Conservation (phyloP, 2,113 vertebrate species). For the Sturnira hondurensis region DNA sequence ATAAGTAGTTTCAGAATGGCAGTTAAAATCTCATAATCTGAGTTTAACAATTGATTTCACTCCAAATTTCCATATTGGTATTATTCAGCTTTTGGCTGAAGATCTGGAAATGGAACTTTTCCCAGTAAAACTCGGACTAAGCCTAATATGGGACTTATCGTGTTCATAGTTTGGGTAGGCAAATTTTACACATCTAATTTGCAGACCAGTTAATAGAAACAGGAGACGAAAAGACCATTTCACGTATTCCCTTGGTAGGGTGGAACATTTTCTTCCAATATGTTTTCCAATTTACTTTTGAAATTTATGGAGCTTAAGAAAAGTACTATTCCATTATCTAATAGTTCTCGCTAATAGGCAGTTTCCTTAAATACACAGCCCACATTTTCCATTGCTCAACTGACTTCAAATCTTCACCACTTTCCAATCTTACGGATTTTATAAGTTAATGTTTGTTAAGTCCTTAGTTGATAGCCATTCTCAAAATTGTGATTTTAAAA, state of each 20-base stretch:
- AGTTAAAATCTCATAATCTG: slow-evolving; percentile 72
- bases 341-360: slow-evolving; percentile 50
- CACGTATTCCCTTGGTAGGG: slow-evolving; percentile 18
- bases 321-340: slow-evolving; percentile 52
- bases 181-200: slow-evolving; percentile 63
- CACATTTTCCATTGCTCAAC: slow-evolving; percentile 58
- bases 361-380: slow-evolving; percentile 53
- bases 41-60: slow-evolving; percentile 69
- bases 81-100: slow-evolving; percentile 70
- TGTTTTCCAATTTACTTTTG: slow-evolving; percentile 64
- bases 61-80: slow-evolving; percentile 70
- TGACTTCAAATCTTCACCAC: slow-evolving; percentile 33
- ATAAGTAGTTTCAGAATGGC: slow-evolving; percentile 62
- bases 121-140: slow-evolving; percentile 48
- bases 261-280: slow-evolving; percentile 51
- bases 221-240: slow-evolving; percentile 49
- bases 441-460: slow-evolving; percentile 42
- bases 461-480: slow-evolving; percentile 31
- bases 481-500: slow-evolving; percentile 16
- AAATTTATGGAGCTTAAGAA: slow-evolving; percentile 63
- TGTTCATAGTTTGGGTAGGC: slow-evolving; percentile 47
- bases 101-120: slow-evolving; percentile 48
- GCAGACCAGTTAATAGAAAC: slow-evolving; percentile 15
- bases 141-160: slow-evolving; percentile 15
- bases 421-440: slow-evolving; percentile 51